These are phyloP conservation scores for Melozone crissalis DNA, from an alignment of 2,113 vertebrate genomes.

Conservation along the genomic window DNA sequence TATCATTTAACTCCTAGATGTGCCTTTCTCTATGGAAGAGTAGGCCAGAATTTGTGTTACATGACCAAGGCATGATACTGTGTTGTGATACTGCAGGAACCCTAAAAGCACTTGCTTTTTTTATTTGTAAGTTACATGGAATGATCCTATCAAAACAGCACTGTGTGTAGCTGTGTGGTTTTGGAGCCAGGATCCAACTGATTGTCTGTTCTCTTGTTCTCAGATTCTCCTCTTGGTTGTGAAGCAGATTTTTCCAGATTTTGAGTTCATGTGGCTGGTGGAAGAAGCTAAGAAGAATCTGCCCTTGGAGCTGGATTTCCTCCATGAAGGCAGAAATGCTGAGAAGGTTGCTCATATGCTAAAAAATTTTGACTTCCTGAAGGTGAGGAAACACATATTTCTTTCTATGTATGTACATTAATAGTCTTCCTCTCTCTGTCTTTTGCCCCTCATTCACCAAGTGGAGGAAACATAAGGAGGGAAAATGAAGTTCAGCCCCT, in stretches of 20 bases:
- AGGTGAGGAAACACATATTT: conserved; percentile 69
- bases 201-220: neutral
- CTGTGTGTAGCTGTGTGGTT: neutral
- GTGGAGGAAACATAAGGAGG: neutral
- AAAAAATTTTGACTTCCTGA: conserved; percentile 85
- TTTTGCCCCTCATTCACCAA: neutral
- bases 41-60: neutral
- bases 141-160: neutral
- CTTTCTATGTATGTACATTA: neutral
- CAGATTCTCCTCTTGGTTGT: conserved; percentile 86
- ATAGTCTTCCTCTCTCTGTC: neutral
- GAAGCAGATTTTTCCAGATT: conserved; percentile 93
- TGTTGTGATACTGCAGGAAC: neutral
- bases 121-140: neutral
- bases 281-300: conserved; percentile 98
- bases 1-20: neutral
- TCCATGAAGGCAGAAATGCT: conserved; percentile 93
- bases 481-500: neutral
- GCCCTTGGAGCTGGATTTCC: conserved; percentile 93
- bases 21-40: neutral
- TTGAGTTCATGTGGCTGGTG: conserved; percentile 96
- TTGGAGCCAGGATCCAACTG: neutral
- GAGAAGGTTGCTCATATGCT: conserved; percentile 89
- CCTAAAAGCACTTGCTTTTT: neutral
- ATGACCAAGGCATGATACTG: neutral